Base-by-base conservation (phyloP, 1,140 invertebrate genomes). In the Gryllus bimaculatus region DNA sequence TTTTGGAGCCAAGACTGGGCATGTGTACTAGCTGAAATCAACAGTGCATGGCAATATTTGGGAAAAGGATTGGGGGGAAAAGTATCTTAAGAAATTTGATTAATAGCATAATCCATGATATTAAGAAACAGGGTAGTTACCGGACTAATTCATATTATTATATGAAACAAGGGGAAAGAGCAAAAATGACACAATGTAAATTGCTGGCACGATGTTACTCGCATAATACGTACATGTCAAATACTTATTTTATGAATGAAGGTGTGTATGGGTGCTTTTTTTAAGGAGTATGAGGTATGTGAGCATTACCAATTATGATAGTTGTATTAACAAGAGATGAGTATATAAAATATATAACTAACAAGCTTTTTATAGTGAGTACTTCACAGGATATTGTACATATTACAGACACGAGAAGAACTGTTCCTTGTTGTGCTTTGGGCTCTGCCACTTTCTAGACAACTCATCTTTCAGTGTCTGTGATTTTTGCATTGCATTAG, bases 401-500 rank as follows among this genome's bases (percentile, higher is more conserved):
- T 75, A 80, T 78, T 75, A 47, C 15, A 21, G 48, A 26, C 77
- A 76, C 39, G 47, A 75, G 74, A 76, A 79, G 39, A 77, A 78
- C 77, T 20, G 77, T 80, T 79, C 78, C 78, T 80, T 76, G 75
- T 79, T 74, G 78, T 78, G 78, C 78, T 80, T 80, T 47, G 47
- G 47, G 73, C 20, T 78, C 73, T 66, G 79, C 78, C 39, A 76
- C 20, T 80, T 77, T 66, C 47, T 75, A 76, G 78, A 66, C 75
- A 48, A 79, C 74, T 80, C 49, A 76, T 76, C 73, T 80, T 75
- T 79, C 78, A 73, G 78, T 80, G 79, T 79, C 79, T 79, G 79
- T 79, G 79, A 79, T 79, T 79, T 66, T 79, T 79, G 79, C 79
- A 79, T 79, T 79, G 79, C 79, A 79, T 76, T 79, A 79, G 75